Evolutionary conservation across 2,888 invertebrate genomes (phyloP), one percentile per base, ranked within the genome.

Genomic region (Drosophila meridionalis): DNA sequence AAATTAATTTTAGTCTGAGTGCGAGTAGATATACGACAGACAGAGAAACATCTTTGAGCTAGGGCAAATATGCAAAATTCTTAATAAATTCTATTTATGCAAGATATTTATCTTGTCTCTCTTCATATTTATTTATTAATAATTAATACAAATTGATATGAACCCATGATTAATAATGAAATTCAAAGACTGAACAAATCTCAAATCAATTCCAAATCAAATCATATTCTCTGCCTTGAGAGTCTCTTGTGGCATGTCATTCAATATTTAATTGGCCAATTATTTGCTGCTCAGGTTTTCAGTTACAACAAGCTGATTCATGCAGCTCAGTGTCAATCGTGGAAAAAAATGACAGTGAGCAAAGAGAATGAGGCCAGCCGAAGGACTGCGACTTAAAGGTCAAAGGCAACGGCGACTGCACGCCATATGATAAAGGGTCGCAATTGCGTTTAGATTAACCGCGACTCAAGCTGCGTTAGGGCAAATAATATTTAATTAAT

Each of bases 241-340:
- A 8, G 14, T 1, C 28, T 30, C 42, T 56, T 52, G 45, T 43
- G 36, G 57, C 64, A 28, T 56, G 59, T 8, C 59, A 63, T 42
- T 66, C 43, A 58, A 55, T 53, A 66, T 60, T 56, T 75, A 67
- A 65, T 62, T 79, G 71, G 56, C 42, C 66, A 69, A 64, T 67
- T 64, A 71, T 56, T 70, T 66, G 40, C 9, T 20, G 50, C 20
- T 48, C 42, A n/a, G 32, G n/a, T 9, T 38, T 36, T 52, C 26
- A 32, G 28, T 57, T 38, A 43, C 30, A 52, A 28, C 36, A 20
- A 11, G 7, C 14, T 6, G 9, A 11, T 4, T 11, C 9, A n/a
- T 6, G 11, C 57, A 57, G 73, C 76, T 73, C 58, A 70, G 30
- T 69, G 71, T 60, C 83, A 77, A 83, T 73, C 78, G 70, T 30